phyloP scores from a whole-genome alignment of 2,797 vertebrate species.

The Distichodus sexfasciatus region DNA sequence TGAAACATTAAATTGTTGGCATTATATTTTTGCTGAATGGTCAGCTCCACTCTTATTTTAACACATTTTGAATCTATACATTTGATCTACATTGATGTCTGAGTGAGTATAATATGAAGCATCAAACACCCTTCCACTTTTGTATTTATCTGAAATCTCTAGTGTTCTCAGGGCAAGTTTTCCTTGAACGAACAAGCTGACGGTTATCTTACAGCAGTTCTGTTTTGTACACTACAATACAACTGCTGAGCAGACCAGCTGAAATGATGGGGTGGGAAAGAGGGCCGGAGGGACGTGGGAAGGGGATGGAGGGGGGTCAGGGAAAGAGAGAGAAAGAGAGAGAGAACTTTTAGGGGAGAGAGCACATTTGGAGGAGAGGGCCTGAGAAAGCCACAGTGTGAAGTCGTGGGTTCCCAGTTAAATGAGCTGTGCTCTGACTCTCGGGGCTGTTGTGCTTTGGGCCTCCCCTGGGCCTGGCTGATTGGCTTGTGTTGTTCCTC shows the following conservation, averaged over 20 bases:
- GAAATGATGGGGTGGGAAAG: not conserved
- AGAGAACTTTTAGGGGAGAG: not conserved
- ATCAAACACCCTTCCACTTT: too few relatives aligned
- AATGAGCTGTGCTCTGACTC: conserved; percentile 11
- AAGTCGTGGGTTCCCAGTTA: conserved; percentile 8
- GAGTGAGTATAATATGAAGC: too few relatives aligned
- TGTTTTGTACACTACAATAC: not conserved
- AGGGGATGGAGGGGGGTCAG: not conserved
- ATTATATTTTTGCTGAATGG: too few relatives aligned
- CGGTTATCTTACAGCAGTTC: not conserved
- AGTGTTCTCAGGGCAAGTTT: too few relatives aligned
- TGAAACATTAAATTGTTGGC: too few relatives aligned
- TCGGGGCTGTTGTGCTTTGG: not conserved
- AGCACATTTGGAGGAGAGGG: not conserved
- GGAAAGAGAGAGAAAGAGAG: not conserved
- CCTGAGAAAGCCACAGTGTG: conserved; percentile 18
- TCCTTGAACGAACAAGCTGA: not conserved
- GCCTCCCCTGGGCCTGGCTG: conserved; percentile 26
- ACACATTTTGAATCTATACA: too few relatives aligned
- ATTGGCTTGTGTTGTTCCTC: conserved; percentile 41
- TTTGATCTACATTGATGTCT: too few relatives aligned
- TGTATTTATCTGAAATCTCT: too few relatives aligned
- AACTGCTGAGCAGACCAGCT: not conserved
- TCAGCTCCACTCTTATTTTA: too few relatives aligned
- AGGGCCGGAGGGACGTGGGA: not conserved